phyloP scores from a whole-genome alignment of 2,113 vertebrate genomes.

The Hippocampus comes region DNA sequence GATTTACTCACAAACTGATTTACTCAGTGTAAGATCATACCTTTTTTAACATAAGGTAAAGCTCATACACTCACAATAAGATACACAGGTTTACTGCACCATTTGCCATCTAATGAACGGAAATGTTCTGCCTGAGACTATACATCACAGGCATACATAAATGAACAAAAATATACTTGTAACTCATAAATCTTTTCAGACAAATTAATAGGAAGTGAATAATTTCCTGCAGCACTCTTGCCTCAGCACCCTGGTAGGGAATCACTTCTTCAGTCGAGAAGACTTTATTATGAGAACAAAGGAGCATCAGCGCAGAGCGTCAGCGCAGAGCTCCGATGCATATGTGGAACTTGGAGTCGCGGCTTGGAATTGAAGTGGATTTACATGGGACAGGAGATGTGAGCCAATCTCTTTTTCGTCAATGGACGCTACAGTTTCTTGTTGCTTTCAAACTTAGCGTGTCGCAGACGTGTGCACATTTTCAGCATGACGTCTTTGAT shows the following conservation, averaged over 20 bases:
- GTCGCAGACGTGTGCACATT: no score
- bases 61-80: no score
- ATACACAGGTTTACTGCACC: not conserved
- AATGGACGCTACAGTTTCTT: no score
- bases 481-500: no score
- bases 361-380: no score
- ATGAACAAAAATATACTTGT: not conserved
- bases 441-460: no score
- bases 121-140: not conserved
- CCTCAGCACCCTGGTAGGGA: not conserved
- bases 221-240: not conserved
- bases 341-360: no score
- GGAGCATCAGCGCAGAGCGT: no score
- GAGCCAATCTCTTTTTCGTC: no score
- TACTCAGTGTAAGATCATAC: not conserved
- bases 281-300: not conserved
- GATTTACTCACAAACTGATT: not conserved
- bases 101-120: not conserved
- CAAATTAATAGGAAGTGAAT: not conserved
- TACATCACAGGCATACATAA: not conserved
- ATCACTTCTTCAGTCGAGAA: not conserved
- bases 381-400: no score
- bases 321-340: no score
- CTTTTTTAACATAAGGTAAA: not conserved
- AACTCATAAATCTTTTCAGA: not conserved